phyloP scores from a whole-genome alignment of 2,888 invertebrate species.

The Gari tellinella region DNA sequence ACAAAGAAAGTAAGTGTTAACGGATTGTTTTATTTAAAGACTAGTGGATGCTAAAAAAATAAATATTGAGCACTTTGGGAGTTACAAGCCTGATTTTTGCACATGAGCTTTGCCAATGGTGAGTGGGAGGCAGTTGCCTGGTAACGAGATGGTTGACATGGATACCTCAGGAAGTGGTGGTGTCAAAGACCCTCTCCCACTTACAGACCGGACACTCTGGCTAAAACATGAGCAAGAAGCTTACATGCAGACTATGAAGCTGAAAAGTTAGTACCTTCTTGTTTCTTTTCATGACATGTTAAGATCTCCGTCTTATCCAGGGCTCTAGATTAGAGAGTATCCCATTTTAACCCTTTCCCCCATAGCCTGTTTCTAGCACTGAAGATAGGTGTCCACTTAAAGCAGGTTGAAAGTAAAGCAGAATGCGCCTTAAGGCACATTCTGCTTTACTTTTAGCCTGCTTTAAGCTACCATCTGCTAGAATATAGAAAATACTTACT shows the following conservation, averaged over 20 bases:
- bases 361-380: no score
- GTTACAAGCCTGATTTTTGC: neutral
- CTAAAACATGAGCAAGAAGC: constrained; percentile 71
- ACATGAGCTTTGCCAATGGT: constrained; percentile 53
- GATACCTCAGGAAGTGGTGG: constrained; percentile 60
- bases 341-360: no score
- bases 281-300: neutral
- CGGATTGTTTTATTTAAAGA: neutral
- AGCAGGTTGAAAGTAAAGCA: no score
- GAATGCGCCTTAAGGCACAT: no score
- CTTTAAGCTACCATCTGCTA: no score
- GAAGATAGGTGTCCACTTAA: no score
- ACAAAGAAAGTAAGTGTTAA: no score
- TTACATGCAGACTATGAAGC: constrained; percentile 67
- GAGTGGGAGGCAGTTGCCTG: constrained; percentile 55
- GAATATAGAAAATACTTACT: no score
- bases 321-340: no score
- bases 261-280: constrained; percentile 69
- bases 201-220: constrained; percentile 68
- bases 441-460: no score
- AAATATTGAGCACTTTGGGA: neutral
- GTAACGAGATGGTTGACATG: constrained; percentile 58
- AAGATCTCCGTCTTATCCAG: neutral
- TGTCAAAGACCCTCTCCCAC: constrained; percentile 61
- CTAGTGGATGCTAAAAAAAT: neutral